A percentile compares a stretch with the other conserved stretches of the same genome.
phyloP scores from a whole-genome alignment of 2,113 vertebrate species.

The Semnornis frantzii region DNA sequence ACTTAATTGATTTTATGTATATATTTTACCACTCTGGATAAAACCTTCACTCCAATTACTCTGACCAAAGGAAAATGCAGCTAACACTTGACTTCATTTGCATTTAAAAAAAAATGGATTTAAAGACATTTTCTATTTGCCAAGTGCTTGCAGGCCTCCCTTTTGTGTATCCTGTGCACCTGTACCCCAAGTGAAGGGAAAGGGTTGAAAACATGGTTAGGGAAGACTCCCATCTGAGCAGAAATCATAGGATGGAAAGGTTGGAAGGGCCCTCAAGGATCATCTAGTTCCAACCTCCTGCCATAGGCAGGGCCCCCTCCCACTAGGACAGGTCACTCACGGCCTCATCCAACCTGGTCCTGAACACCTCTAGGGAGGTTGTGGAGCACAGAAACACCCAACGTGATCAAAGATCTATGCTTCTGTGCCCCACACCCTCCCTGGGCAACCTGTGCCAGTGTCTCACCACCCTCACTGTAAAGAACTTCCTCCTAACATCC shows the following conservation, averaged over 20 bases:
- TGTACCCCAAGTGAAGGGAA: not conserved
- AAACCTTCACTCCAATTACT: constrained; percentile 34
- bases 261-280: no score
- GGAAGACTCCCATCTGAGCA: not conserved
- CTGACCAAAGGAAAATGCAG: not conserved
- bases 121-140: constrained; percentile 1
- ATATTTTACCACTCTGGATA: not conserved
- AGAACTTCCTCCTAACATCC: no score
- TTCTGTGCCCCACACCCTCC: no score
- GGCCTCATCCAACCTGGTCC: no score
- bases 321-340: no score
- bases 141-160: not conserved
- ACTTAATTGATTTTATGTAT: not conserved
- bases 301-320: no score
- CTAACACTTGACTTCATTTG: constrained; percentile 17
- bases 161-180: not conserved
- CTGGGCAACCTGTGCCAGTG: no score
- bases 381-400: no score
- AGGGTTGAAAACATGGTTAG: accelerated
- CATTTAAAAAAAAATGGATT: constrained; percentile 30
- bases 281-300: no score
- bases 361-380: no score
- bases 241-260: not conserved
- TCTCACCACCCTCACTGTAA: no score
- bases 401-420: no score